These are phyloP conservation scores for Cyprinodon tularosa DNA, from an alignment of 2,113 vertebrate species.

Conservation along the genomic window DNA sequence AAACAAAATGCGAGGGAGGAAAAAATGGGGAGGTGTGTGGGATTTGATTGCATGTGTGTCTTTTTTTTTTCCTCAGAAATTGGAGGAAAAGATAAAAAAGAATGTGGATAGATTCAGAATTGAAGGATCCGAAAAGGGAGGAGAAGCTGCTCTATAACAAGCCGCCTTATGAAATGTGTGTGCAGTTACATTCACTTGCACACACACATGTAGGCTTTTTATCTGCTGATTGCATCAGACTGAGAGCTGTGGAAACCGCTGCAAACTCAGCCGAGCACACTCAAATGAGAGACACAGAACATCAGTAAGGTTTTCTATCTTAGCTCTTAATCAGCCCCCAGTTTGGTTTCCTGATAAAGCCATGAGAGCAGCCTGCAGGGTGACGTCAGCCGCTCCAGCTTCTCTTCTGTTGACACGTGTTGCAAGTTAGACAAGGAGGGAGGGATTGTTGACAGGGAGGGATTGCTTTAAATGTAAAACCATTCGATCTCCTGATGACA, in stretches of 20 bases:
- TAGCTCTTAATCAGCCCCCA: constrained; percentile 46
- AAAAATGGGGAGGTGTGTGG: constrained; percentile 16
- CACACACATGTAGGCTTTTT: constrained; percentile 31
- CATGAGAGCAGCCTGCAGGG: constrained; percentile 12
- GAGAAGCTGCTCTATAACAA: constrained; percentile 47
- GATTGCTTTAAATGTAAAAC: constrained; percentile 2
- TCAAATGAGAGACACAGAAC: constrained; percentile 13
- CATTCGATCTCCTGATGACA: background rate
- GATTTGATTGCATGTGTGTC: constrained; percentile 37
- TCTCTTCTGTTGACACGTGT: constrained; percentile 17
- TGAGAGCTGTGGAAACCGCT: constrained; percentile 49
- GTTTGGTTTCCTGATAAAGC: constrained; percentile 53
- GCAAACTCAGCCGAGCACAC: constrained; percentile 20
- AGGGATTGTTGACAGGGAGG: background rate
- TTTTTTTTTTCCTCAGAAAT: constrained; percentile 16
- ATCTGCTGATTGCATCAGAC: constrained; percentile 68
- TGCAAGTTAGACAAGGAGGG: constrained; percentile 1
- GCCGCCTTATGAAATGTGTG: constrained; percentile 50
- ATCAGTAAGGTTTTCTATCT: constrained; percentile 48
- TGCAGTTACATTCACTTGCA: constrained; percentile 24
- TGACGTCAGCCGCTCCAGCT: constrained; percentile 11
- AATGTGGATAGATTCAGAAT: background rate
- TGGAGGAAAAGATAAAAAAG: background rate
- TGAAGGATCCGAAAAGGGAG: constrained; percentile 7
- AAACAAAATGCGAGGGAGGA: constrained; percentile 6